These are phyloP conservation scores for Hedychridium roseum DNA, from an alignment of 2,888 invertebrate species.

Conservation along the genomic window DNA sequence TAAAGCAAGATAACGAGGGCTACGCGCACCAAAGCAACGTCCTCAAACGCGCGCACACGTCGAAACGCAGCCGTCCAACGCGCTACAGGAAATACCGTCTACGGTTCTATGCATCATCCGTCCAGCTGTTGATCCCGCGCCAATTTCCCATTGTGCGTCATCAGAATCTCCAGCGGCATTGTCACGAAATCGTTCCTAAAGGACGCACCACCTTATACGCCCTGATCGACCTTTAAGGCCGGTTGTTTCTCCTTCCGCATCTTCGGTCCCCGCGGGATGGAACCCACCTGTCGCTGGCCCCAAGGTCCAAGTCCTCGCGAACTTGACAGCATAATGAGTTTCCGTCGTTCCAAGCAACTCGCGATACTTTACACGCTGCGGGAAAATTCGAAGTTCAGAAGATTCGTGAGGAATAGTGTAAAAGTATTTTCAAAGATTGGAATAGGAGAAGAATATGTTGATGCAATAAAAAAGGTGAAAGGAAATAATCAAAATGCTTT, in stretches of 20 bases:
- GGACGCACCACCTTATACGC: conserved; percentile 36
- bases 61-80: too few species aligned
- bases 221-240: conserved; percentile 36
- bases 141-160: conserved; percentile 49
- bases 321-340: too few species aligned
- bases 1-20: conserved; percentile 53
- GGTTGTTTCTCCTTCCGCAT: conserved; percentile 30
- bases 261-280: conserved; percentile 26
- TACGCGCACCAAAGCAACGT: conserved; percentile 7
- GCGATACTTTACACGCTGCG: too few species aligned
- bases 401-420: too few species aligned
- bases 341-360: too few species aligned
- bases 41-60: conserved; percentile 16
- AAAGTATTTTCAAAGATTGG: too few species aligned
- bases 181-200: conserved; percentile 37
- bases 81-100: conserved; percentile 56
- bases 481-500: not conserved
- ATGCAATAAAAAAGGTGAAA: not conserved
- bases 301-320: conserved; percentile 25
- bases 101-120: conserved; percentile 56
- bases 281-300: conserved; percentile 13
- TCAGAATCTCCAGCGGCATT: conserved; percentile 29
- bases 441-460: not conserved
- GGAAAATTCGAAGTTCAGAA: too few species aligned
- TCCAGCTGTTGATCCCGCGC: conserved; percentile 51